Conservation (phyloP, 2,888 invertebrate genomes). For the Patella caerulea region DNA sequence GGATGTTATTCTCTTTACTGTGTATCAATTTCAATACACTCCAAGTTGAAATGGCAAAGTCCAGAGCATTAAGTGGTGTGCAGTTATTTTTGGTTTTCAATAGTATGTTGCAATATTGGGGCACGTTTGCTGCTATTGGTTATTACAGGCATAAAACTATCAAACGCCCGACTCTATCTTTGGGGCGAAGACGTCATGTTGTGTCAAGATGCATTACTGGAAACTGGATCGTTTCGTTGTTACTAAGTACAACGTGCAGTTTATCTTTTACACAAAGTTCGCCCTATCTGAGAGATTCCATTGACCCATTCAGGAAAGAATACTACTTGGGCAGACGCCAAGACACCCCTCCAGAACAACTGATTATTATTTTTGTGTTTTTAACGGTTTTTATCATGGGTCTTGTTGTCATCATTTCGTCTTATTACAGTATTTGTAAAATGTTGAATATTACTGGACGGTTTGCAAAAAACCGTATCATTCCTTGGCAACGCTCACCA, state of each 20-base stretch:
- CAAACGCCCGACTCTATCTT: constrained; percentile 51
- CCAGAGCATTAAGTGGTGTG: constrained; percentile 46
- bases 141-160: constrained; percentile 58
- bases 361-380: constrained; percentile 46
- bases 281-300: constrained; percentile 40
- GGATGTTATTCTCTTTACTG: constrained; percentile 54
- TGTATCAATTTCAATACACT: constrained; percentile 42
- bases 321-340: constrained; percentile 3
- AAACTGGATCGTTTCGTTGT: constrained; percentile 58
- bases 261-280: constrained; percentile 47
- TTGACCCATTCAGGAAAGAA: constrained; percentile 47
- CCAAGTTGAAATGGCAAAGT: constrained; percentile 24
- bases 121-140: constrained; percentile 64
- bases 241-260: constrained; percentile 52
- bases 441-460: constrained; percentile 47
- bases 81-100: constrained; percentile 60
- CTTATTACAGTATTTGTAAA: constrained; percentile 60
- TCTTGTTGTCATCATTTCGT: constrained; percentile 44
- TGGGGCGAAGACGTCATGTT: constrained; percentile 50
- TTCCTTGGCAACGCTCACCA: constrained; percentile 41
- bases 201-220: constrained; percentile 55
- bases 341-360: constrained; percentile 34
- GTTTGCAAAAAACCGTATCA: constrained; percentile 52
- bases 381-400: constrained; percentile 47
- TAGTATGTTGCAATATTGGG: constrained; percentile 62